A percentile compares a stretch with the other conserved stretches of the same genome.
Evolutionary conservation across 1,140 invertebrate genomes (phyloP).

Genomic region (Pseudomyrmex dendroicus): DNA sequence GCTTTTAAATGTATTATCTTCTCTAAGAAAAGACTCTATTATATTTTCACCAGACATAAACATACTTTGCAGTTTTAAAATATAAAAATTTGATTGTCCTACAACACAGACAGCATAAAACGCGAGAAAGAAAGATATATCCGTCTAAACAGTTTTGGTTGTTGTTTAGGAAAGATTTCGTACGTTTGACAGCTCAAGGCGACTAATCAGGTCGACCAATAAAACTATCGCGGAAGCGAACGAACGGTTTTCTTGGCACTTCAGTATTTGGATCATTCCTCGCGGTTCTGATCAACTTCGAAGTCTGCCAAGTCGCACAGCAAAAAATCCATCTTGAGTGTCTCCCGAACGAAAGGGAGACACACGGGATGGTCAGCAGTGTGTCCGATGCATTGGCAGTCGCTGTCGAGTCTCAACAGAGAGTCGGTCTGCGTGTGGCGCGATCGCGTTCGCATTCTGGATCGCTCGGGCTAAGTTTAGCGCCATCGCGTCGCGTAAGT

Average conservation of each 20-base stretch:
- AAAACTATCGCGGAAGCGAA: constrained; percentile 63
- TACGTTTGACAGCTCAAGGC: background rate
- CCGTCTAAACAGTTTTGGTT: background rate
- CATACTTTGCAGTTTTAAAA: background rate
- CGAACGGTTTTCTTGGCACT: constrained; percentile 43
- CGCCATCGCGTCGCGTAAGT: constrained; percentile 32
- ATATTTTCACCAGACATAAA: background rate
- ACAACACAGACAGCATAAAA: background rate
- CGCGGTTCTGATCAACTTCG: constrained; percentile 14
- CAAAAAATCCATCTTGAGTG: constrained; percentile 60
- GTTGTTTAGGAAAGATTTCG: background rate
- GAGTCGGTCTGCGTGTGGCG: constrained; percentile 56
- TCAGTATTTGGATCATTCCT: constrained; percentile 52
- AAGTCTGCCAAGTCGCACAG: constrained; percentile 64
- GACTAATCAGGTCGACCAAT: background rate
- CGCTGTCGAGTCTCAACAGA: constrained; percentile 60
- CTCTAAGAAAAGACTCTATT: constrained; percentile 3
- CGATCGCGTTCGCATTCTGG: constrained; percentile 67
- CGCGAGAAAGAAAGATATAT: background rate
- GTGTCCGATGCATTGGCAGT: constrained; percentile 65
- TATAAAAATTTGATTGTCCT: background rate
- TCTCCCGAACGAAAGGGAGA: constrained; percentile 51
- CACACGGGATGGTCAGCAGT: background rate
- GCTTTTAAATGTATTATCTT: background rate
- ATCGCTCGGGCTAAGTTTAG: constrained; percentile 71